Evolutionary conservation across 2,113 vertebrate species (phyloP).

Genomic region (Chitala chitala): DNA sequence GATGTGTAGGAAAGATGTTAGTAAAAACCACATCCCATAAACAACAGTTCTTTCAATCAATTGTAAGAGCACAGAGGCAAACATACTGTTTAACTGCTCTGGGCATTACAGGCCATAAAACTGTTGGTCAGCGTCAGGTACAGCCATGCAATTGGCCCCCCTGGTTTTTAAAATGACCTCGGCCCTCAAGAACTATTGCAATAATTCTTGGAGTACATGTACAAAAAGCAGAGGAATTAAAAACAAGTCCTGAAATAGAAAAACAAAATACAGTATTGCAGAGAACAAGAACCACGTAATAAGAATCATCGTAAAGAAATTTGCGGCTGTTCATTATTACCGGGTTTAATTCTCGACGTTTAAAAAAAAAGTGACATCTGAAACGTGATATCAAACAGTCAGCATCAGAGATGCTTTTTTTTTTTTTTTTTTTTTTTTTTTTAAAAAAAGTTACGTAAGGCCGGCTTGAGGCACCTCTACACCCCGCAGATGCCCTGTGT

Average conservation of each 20-base stretch:
- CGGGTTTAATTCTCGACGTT: slow-evolving; percentile 45
- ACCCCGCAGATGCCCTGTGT: slow-evolving; percentile 13
- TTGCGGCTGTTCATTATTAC: slow-evolving; percentile 49
- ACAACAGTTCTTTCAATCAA: slow-evolving; percentile 21
- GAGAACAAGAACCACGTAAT: slow-evolving; percentile 61
- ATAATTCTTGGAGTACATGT: slow-evolving; percentile 50
- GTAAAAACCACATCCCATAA: slow-evolving; percentile 36
- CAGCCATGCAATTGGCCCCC: slow-evolving; percentile 43
- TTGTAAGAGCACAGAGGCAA: slow-evolving; percentile 1
- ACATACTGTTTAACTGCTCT: neutral
- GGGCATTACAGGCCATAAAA: slow-evolving; percentile 12
- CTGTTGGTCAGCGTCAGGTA: slow-evolving; percentile 13
- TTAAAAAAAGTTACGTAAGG: slow-evolving; percentile 70
- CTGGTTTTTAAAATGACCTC: slow-evolving; percentile 48
- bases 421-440: too few species aligned
- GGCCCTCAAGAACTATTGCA: slow-evolving; percentile 47
- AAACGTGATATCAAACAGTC: slow-evolving; percentile 71
- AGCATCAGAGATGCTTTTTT: slow-evolving; percentile 64
- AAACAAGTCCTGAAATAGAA: slow-evolving; percentile 38
- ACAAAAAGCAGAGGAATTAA: slow-evolving; percentile 59
- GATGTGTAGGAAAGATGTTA: slow-evolving; percentile 54
- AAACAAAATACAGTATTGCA: slow-evolving; percentile 67
- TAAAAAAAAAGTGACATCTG: slow-evolving; percentile 38
- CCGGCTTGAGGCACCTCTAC: slow-evolving; percentile 59
- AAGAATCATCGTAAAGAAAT: slow-evolving; percentile 53